Conservation (phyloP, 2,888 invertebrate genomes). For the Hirtodrosophila cameraria region DNA sequence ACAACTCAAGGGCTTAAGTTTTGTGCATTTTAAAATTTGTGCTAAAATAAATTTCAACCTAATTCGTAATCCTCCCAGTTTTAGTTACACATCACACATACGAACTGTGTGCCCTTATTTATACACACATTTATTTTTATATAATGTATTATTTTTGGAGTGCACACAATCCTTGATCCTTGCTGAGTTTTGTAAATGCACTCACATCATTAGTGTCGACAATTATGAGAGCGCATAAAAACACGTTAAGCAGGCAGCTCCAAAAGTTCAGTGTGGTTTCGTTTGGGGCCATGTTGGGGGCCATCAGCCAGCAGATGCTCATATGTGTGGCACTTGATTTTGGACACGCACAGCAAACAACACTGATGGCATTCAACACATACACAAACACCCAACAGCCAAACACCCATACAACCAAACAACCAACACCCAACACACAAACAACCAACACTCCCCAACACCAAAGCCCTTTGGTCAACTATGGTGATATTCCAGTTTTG, state of each 20-base stretch:
- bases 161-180: slow-evolving; percentile 9
- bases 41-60: not conserved
- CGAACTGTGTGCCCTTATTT: slow-evolving; percentile 29
- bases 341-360: slow-evolving; percentile 59
- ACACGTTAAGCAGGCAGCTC: slow-evolving; percentile 44
- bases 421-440: no score
- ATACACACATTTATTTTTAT: slow-evolving; percentile 31
- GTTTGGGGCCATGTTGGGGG: slow-evolving; percentile 5
- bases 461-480: slow-evolving; percentile 66
- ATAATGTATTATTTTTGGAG: no score
- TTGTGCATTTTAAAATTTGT: not conserved
- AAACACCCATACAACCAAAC: no score
- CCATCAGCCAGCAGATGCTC: slow-evolving; percentile 1
- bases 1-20: not conserved
- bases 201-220: slow-evolving; percentile 56
- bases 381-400: no score
- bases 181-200: slow-evolving; percentile 35
- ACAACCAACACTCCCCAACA: no score
- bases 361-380: slow-evolving; percentile 3
- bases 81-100: not conserved
- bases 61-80: no score
- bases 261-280: slow-evolving; percentile 9
- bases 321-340: slow-evolving; percentile 45
- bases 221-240: slow-evolving; percentile 62
- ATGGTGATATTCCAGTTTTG: slow-evolving; percentile 45